Conservation (phyloP, 2,888 invertebrate genomes). For the Hydriomena furcata region DNA sequence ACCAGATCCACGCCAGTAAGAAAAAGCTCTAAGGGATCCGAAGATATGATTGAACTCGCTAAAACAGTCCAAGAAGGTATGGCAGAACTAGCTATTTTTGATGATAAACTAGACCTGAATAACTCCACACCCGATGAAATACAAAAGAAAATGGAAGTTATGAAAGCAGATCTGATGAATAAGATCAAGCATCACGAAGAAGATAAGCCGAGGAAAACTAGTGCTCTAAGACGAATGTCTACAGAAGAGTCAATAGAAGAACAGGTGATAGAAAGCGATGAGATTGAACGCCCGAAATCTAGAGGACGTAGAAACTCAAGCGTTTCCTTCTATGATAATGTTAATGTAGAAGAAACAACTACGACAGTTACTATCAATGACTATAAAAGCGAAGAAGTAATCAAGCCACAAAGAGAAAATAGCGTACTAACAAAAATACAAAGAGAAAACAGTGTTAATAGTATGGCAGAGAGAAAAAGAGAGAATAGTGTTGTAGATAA, state of each 20-base stretch:
- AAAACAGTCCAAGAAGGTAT: constrained; percentile 83
- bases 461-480: constrained; percentile 21
- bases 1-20: constrained; percentile 62
- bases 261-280: constrained; percentile 49
- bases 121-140: constrained; percentile 56
- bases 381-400: constrained; percentile 44
- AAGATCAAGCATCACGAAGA: constrained; percentile 69
- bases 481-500: constrained; percentile 54
- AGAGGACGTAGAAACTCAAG: constrained; percentile 64
- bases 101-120: constrained; percentile 50
- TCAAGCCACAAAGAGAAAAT: constrained; percentile 44
- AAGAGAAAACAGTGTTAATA: constrained; percentile 35
- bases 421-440: constrained; percentile 38
- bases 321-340: constrained; percentile 61
- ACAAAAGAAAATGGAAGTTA: constrained; percentile 64
- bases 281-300: constrained; percentile 63
- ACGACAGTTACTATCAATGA: constrained; percentile 49
- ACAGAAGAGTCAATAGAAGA: constrained; percentile 71
- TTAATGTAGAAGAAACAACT: constrained; percentile 45
- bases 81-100: constrained; percentile 72
- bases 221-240: constrained; percentile 59
- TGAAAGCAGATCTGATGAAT: constrained; percentile 68
- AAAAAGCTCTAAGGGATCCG: constrained; percentile 63
- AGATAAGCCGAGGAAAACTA: constrained; percentile 52
- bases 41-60: constrained; percentile 76